Evolutionary conservation across 2,888 invertebrate species (phyloP).

Genomic region (Mystacides longicornis): DNA sequence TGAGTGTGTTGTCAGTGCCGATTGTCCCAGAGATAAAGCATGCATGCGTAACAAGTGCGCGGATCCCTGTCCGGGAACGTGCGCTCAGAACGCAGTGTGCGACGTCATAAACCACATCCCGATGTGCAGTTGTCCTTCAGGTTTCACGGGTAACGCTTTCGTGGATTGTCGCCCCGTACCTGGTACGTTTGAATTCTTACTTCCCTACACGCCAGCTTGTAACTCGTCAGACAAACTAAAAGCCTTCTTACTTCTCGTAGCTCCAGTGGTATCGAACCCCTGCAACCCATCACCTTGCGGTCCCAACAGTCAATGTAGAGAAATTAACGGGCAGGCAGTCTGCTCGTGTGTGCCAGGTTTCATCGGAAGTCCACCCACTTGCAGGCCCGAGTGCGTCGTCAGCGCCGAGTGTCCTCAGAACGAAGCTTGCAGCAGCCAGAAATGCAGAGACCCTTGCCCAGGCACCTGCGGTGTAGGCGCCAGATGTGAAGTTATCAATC

Average conservation of each 20-base stretch:
- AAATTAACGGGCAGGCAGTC: conserved; percentile 51
- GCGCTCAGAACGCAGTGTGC: conserved; percentile 63
- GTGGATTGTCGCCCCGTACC: conserved; percentile 40
- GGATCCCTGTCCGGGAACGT: conserved; percentile 69
- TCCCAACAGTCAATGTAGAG: conserved; percentile 54
- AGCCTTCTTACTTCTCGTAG: conserved; percentile 24
- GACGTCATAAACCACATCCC: conserved; percentile 68
- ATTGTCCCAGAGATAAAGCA: conserved; percentile 59
- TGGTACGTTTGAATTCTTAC: conserved; percentile 11
- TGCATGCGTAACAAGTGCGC: conserved; percentile 65
- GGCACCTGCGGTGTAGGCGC: conserved; percentile 74
- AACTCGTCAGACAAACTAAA: no score
- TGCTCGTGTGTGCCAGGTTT: conserved; percentile 57
- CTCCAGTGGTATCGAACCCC: conserved; percentile 39
- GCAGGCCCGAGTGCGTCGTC: conserved; percentile 65
- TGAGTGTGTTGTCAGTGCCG: conserved; percentile 66
- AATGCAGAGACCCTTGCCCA: conserved; percentile 75
- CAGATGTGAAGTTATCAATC: conserved; percentile 68
- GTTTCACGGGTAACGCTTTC: conserved; percentile 66
- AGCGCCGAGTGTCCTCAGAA: conserved; percentile 68
- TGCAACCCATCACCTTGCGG: conserved; percentile 65
- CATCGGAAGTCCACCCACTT: conserved; percentile 58
- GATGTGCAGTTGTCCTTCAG: conserved; percentile 62
- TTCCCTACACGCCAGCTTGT: background rate
- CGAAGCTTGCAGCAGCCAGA: conserved; percentile 69